These are phyloP conservation scores for Neelides folsomi DNA, from an alignment of 2,888 invertebrate genomes.

Conservation along the genomic window DNA sequence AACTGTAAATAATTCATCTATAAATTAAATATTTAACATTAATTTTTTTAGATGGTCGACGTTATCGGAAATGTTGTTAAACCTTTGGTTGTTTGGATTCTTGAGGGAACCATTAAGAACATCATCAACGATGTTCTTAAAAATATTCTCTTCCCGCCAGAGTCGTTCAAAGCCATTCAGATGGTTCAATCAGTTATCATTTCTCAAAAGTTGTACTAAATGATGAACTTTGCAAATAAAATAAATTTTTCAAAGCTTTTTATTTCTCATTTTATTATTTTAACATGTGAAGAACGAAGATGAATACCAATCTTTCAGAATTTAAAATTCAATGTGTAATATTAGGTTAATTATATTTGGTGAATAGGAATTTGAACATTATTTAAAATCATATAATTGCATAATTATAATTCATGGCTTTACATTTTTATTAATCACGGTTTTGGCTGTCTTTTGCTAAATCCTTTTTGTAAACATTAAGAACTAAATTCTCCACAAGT, in stretches of 20 bases:
- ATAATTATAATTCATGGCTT: too few species aligned
- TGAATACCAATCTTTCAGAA: too few species aligned
- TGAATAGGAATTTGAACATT: too few species aligned
- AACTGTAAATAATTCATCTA: neutral
- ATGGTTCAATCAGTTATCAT: neutral
- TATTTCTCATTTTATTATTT: too few species aligned
- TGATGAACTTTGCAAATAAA: neutral
- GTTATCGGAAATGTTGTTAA: slow-evolving; percentile 24
- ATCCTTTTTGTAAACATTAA: too few species aligned
- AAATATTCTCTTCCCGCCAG: slow-evolving; percentile 11
- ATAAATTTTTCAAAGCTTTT: neutral
- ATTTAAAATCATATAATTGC: too few species aligned
- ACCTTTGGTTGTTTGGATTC: slow-evolving; percentile 18
- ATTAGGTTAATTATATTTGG: too few species aligned
- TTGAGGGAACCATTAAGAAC: slow-evolving; percentile 21
- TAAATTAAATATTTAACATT: neutral
- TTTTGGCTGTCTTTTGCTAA: too few species aligned
- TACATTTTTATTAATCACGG: too few species aligned
- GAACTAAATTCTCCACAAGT: too few species aligned
- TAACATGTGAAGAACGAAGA: too few species aligned
- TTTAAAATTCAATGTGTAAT: too few species aligned
- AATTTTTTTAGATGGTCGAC: slow-evolving; percentile 11
- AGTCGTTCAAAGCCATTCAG: neutral
- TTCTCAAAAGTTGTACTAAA: neutral
- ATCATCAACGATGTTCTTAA: slow-evolving; percentile 18